Conservation (phyloP, 2,797 vertebrate species). For the Masticophis lateralis region DNA sequence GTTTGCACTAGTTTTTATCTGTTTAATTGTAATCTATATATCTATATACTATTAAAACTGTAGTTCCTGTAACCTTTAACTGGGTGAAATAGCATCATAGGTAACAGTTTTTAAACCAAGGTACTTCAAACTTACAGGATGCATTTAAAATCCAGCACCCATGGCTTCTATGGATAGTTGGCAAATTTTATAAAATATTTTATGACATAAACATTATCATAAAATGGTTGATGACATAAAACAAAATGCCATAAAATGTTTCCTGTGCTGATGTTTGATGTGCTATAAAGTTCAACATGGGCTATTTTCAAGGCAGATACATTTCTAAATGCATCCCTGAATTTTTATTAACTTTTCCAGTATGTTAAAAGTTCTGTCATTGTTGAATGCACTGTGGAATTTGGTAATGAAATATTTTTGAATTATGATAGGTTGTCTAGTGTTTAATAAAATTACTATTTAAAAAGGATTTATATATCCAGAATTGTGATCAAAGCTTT, state of each 20-base stretch:
- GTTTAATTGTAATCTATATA: neutral
- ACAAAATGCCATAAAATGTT: neutral
- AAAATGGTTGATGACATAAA: neutral
- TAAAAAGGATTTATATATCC: slow-evolving; percentile 15
- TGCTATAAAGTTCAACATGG: neutral
- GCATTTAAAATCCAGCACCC: neutral
- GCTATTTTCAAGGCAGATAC: neutral
- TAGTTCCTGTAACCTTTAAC: neutral
- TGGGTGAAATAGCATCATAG: neutral
- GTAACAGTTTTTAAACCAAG: neutral
- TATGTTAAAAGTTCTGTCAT: neutral
- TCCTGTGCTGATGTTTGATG: neutral
- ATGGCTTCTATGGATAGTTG: neutral
- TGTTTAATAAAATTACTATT: neutral
- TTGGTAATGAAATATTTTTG: neutral
- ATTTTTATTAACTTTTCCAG: neutral
- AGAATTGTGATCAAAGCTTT: slow-evolving; percentile 21
- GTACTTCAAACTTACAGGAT: neutral
- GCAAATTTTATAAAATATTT: neutral
- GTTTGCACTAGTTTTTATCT: neutral
- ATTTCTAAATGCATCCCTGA: neutral
- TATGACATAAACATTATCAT: neutral
- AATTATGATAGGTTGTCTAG: neutral
- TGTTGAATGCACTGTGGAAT: neutral
- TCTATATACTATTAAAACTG: neutral